Conservation (phyloP, 2,888 invertebrate species). For the Pseudococcus viburni region DNA sequence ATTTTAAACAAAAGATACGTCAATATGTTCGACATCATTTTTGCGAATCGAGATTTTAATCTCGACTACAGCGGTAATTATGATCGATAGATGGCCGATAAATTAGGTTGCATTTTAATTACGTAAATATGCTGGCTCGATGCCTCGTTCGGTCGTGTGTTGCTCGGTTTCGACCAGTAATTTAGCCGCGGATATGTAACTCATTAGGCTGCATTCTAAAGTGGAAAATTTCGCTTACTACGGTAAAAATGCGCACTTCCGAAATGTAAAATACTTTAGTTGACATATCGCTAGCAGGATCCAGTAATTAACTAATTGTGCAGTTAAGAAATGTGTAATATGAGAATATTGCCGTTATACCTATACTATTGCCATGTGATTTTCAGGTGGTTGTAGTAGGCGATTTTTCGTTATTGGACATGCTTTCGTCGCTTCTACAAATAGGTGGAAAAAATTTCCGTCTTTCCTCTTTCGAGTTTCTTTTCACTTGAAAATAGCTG, state of each 20-base stretch:
- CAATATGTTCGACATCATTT: slow-evolving; percentile 8
- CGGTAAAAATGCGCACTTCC: slow-evolving; percentile 44
- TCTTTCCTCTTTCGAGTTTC: not conserved
- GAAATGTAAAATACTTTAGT: slow-evolving; percentile 47
- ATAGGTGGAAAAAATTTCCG: not conserved
- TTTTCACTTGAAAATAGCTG: not conserved
- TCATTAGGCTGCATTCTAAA: slow-evolving; percentile 1
- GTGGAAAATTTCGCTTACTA: slow-evolving; percentile 35
- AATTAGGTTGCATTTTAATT: slow-evolving; percentile 48
- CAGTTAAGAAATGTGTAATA: slow-evolving; percentile 38
- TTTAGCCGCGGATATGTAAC: not conserved
- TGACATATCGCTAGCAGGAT: not conserved
- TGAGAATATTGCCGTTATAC: slow-evolving; percentile 23
- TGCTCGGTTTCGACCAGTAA: not conserved
- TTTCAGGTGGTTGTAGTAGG: not conserved
- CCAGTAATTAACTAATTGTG: slow-evolving; percentile 7
- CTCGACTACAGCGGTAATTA: not conserved
- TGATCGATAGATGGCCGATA: not conserved
- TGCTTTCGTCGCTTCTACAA: not conserved
- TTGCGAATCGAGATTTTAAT: slow-evolving; percentile 12
- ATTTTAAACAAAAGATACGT: slow-evolving; percentile 42
- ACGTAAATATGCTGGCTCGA: not conserved
- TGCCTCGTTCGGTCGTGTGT: not conserved
- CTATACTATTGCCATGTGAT: not conserved
- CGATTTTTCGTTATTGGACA: slow-evolving; percentile 33